A percentile compares a stretch with the other conserved stretches of the same genome.
Conservation (phyloP, 2,888 invertebrate species). For the Leucophenga montana region DNA sequence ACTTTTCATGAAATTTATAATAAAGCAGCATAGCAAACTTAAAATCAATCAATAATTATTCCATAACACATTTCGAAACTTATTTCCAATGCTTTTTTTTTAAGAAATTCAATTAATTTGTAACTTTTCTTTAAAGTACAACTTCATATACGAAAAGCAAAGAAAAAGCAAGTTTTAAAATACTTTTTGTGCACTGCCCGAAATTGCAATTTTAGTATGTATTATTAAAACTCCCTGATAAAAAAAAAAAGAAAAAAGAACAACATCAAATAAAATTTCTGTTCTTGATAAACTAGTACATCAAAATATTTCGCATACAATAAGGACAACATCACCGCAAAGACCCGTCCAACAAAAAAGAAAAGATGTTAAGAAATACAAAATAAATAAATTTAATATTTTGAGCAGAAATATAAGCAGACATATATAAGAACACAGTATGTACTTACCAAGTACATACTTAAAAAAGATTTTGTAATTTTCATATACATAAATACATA, state of each 20-base stretch:
- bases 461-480: constrained; percentile 50
- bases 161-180: constrained; percentile 2
- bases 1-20: no score
- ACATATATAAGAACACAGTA: constrained; percentile 40
- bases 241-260: constrained; percentile 41
- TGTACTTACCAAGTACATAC: constrained; percentile 30
- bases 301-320: constrained; percentile 5
- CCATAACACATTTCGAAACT: no score
- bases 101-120: no score
- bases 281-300: background rate
- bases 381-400: constrained; percentile 33
- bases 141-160: constrained; percentile 24
- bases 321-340: constrained; percentile 65
- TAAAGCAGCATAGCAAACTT: no score
- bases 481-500: constrained; percentile 48
- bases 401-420: constrained; percentile 29
- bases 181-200: background rate
- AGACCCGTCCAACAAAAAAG: constrained; percentile 65
- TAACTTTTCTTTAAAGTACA: no score
- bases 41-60: no score
- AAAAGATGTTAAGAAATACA: constrained; percentile 34
- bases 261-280: constrained; percentile 29
- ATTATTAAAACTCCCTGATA: background rate
- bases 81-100: no score
- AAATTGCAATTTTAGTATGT: constrained; percentile 9